Percentiles rank a stretch among this genome's conserved stretches.
phyloP scores from a whole-genome alignment of 2,888 invertebrate genomes.

The Xiphydria camelus region DNA sequence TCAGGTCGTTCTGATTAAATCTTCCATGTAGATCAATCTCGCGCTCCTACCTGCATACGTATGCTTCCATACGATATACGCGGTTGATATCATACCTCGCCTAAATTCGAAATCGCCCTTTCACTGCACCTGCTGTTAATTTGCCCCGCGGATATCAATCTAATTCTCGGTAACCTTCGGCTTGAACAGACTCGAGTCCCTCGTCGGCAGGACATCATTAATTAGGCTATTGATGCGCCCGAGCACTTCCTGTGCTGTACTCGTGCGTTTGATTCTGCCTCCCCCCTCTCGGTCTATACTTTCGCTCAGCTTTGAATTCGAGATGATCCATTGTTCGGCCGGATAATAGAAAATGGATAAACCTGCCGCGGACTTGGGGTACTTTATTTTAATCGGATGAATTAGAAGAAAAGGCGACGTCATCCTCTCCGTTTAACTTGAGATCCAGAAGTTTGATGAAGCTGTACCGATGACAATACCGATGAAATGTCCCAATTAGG shows the following conservation, averaged over 20 bases:
- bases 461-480: no score
- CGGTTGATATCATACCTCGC: neutral
- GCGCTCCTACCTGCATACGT: neutral
- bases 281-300: no score
- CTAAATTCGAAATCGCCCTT: neutral
- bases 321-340: neutral
- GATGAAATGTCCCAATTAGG: no score
- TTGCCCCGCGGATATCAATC: slow-evolving; percentile 13
- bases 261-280: neutral
- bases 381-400: no score
- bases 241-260: neutral
- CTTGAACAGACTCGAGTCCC: no score
- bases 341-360: no score
- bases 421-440: no score
- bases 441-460: no score
- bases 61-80: neutral
- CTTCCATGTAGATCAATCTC: slow-evolving; percentile 30
- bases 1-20: slow-evolving; percentile 36
- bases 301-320: neutral
- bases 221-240: neutral
- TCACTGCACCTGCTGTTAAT: slow-evolving; percentile 12
- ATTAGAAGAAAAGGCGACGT: no score
- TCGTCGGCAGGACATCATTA: neutral
- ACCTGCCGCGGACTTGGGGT: no score
- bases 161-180: neutral